Evolutionary conservation across 2,113 vertebrate species (phyloP).

Genomic region (Melanostigma gelatinosum): DNA sequence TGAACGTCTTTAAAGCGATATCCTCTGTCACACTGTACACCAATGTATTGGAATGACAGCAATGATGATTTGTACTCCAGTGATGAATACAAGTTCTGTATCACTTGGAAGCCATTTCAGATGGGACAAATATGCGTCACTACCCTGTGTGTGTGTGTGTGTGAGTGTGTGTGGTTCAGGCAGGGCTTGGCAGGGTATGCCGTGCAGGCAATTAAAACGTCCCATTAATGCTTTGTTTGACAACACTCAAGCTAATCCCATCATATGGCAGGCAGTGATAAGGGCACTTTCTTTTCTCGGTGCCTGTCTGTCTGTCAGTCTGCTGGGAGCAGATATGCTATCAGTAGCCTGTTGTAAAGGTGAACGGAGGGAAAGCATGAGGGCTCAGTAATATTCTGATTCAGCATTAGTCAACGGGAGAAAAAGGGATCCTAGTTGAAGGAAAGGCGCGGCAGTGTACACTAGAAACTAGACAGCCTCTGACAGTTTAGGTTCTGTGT

Average conservation of each 20-base stretch:
- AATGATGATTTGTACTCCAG: conserved; percentile 29
- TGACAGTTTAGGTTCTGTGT: neutral
- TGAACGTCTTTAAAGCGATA: conserved; percentile 26
- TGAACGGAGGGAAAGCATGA: conserved; percentile 47
- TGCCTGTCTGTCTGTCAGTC: conserved; percentile 63
- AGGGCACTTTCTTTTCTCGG: conserved; percentile 65
- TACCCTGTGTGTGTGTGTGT: conserved; percentile 20
- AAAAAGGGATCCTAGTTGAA: conserved; percentile 31
- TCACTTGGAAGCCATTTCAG: conserved; percentile 47
- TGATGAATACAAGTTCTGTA: conserved; percentile 48
- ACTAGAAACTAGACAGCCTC: neutral
- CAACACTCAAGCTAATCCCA: conserved; percentile 76
- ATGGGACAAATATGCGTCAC: conserved; percentile 45
- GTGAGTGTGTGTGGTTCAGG: conserved; percentile 41
- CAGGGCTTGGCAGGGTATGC: conserved; percentile 52
- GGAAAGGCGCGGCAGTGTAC: conserved; percentile 1
- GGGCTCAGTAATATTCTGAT: conserved; percentile 52
- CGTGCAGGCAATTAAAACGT: conserved; percentile 78
- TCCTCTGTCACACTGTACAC: conserved; percentile 18
- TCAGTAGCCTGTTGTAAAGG: conserved; percentile 65
- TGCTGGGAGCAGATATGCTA: conserved; percentile 75
- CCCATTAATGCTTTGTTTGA: conserved; percentile 80
- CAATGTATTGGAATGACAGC: conserved; percentile 32
- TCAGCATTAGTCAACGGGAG: conserved; percentile 40
- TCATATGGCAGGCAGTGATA: conserved; percentile 78